Percentiles rank a stretch among this genome's conserved stretches.
These are phyloP conservation scores for Drosophila fuyamai DNA, from an alignment of 1,140 invertebrate genomes.

Conservation along the genomic window DNA sequence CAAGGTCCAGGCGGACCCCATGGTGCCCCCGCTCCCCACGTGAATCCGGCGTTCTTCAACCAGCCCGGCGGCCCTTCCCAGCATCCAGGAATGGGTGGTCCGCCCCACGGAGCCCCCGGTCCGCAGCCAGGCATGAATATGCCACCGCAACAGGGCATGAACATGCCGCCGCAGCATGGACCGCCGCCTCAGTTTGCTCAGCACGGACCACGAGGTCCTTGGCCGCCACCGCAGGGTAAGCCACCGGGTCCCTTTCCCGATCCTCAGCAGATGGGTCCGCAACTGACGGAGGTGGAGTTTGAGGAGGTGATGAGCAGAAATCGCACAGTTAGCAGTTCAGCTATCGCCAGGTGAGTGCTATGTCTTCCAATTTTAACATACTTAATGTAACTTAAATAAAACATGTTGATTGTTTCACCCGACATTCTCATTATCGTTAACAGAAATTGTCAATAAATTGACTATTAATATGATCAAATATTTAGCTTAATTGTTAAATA, in stretches of 20 bases:
- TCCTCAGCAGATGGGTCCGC: constrained; percentile 86
- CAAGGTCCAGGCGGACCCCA: constrained; percentile 85
- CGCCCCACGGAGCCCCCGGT: constrained; percentile 88
- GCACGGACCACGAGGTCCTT: constrained; percentile 82
- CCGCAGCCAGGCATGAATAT: constrained; percentile 86
- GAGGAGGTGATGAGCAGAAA: constrained; percentile 99
- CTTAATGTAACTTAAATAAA: too few species aligned
- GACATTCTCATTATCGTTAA: too few species aligned
- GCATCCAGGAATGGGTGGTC: constrained; percentile 86
- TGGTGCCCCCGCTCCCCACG: constrained; percentile 94
- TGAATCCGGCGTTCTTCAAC: constrained; percentile 98
- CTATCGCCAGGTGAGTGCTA: constrained; percentile 89
- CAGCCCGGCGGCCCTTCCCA: constrained; percentile 88
- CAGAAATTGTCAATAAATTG: too few species aligned
- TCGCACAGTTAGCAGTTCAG: constrained; percentile 97
- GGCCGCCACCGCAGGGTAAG: constrained; percentile 79
- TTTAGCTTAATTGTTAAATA: too few species aligned
- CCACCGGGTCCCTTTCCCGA: constrained; percentile 86
- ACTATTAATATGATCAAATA: too few species aligned
- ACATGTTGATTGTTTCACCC: too few species aligned
- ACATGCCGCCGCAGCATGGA: constrained; percentile 86
- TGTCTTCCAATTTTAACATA: too few species aligned
- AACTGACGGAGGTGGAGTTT: constrained; percentile 96
- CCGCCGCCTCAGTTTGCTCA: constrained; percentile 88
- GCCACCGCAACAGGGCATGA: constrained; percentile 86